Evolutionary conservation across 2,113 vertebrate genomes (phyloP).

Genomic region (Nematolebias whitei): DNA sequence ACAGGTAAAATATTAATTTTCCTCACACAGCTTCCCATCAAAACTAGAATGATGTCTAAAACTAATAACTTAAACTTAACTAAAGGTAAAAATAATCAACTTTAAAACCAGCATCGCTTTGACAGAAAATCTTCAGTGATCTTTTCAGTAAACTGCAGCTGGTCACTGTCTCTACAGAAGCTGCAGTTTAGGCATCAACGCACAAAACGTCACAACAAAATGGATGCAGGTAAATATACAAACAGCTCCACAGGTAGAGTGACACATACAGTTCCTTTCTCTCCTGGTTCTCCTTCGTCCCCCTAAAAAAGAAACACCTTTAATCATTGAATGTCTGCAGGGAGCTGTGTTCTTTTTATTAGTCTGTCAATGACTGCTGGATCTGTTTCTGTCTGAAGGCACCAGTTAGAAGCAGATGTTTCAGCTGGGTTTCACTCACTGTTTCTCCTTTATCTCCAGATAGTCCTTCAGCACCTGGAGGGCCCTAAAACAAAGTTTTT

Average conservation of each 20-base stretch:
- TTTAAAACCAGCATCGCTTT: neutral
- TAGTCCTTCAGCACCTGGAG: constrained; percentile 88
- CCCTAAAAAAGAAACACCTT: constrained; percentile 56
- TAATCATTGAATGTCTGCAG: neutral
- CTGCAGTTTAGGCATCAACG: too few relatives aligned
- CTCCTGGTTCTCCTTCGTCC: constrained; percentile 77
- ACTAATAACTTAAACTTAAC: too few relatives aligned
- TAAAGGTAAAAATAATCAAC: too few relatives aligned
- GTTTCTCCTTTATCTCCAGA: constrained; percentile 86
- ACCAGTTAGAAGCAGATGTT: neutral
- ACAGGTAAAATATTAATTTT: neutral
- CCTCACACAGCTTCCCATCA: too few relatives aligned
- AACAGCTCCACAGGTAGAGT: neutral
- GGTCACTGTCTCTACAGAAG: too few relatives aligned
- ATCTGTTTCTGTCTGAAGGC: neutral
- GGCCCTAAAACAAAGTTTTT: constrained; percentile 78
- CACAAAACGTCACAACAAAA: neutral
- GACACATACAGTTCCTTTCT: constrained; percentile 79
- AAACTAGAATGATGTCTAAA: too few relatives aligned
- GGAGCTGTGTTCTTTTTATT: neutral
- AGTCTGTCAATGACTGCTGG: neutral
- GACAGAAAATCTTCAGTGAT: neutral
- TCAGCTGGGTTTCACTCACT: constrained; percentile 76
- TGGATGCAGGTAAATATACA: neutral
- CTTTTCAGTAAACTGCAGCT: neutral